Evolutionary conservation across 2,888 invertebrate genomes (phyloP).

Genomic region (Agrochola litura): DNA sequence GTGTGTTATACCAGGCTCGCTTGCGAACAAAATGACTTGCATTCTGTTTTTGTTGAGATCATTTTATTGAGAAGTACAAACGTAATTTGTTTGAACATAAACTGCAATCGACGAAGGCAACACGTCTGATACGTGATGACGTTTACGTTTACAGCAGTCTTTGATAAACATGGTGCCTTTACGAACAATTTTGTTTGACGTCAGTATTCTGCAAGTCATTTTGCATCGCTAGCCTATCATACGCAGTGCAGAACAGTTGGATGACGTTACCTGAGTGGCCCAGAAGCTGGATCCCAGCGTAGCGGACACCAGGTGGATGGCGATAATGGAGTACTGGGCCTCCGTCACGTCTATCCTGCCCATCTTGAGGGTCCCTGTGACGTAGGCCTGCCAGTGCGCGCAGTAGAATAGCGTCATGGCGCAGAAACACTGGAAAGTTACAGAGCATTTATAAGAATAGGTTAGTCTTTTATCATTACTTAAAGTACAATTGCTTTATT

Average conservation of each 20-base stretch:
- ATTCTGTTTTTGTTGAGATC: slow-evolving; percentile 34
- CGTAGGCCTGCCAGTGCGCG: slow-evolving; percentile 99
- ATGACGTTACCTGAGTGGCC: slow-evolving; percentile 91
- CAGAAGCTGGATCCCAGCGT: slow-evolving; percentile 96
- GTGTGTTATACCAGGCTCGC: slow-evolving; percentile 28
- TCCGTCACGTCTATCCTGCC: slow-evolving; percentile 99
- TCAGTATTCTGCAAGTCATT: slow-evolving; percentile 51
- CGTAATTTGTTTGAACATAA: slow-evolving; percentile 33
- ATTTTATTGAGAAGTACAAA: slow-evolving; percentile 26
- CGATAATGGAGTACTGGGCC: slow-evolving; percentile 98
- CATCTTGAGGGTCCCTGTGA: slow-evolving; percentile 97
- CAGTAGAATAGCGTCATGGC: slow-evolving; percentile 99
- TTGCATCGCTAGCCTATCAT: slow-evolving; percentile 24
- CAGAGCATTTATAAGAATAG: slow-evolving; percentile 5
- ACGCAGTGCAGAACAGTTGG: slow-evolving; percentile 49
- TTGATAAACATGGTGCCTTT: slow-evolving; percentile 40
- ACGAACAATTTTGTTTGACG: neutral
- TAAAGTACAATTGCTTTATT: neutral
- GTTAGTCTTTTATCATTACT: neutral
- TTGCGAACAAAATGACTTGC: slow-evolving; percentile 55
- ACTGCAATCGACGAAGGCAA: slow-evolving; percentile 15
- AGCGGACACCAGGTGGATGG: slow-evolving; percentile 96
- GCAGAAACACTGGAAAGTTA: slow-evolving; percentile 94
- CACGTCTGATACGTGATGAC: slow-evolving; percentile 19
- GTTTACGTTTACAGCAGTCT: slow-evolving; percentile 12